Percentiles rank a stretch among this genome's conserved stretches.
Conservation (phyloP, 2,888 invertebrate species). For the Chloroclysta siterata region DNA sequence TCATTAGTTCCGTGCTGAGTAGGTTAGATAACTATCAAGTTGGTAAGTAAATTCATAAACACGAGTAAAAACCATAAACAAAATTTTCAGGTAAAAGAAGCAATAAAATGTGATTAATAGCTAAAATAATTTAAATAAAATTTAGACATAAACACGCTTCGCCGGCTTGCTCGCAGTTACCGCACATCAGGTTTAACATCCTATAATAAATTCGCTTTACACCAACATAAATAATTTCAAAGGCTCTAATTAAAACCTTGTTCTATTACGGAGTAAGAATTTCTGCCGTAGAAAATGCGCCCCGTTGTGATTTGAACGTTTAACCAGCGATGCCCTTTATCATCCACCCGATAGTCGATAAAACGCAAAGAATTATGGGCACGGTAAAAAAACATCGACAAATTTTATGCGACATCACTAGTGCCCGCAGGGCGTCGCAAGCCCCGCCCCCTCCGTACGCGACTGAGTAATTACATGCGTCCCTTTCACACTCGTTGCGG, state of each 20-base stretch:
- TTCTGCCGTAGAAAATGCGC: slow-evolving; percentile 59
- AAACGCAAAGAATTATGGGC: slow-evolving; percentile 56
- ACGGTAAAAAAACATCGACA: slow-evolving; percentile 64
- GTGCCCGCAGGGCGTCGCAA: slow-evolving; percentile 52
- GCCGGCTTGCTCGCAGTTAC: slow-evolving; percentile 6
- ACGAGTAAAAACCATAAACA: neutral
- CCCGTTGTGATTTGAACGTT: slow-evolving; percentile 70
- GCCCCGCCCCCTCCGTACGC: slow-evolving; percentile 64
- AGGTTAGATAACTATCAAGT: neutral
- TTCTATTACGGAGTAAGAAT: slow-evolving; percentile 60
- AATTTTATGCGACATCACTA: slow-evolving; percentile 72
- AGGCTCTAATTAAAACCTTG: slow-evolving; percentile 71
- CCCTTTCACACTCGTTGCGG: slow-evolving; percentile 56
- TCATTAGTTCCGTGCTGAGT: neutral
- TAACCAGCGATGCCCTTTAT: slow-evolving; percentile 38
- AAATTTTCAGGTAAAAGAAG: slow-evolving; percentile 1
- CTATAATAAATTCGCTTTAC: slow-evolving; percentile 37
- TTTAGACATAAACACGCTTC: slow-evolving; percentile 22
- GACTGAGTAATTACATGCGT: slow-evolving; percentile 60
- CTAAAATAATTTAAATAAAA: slow-evolving; percentile 24
- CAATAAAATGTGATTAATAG: slow-evolving; percentile 7
- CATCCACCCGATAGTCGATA: slow-evolving; percentile 57
- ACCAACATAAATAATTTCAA: slow-evolving; percentile 47
- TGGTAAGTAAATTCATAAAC: neutral
- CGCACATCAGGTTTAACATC: slow-evolving; percentile 23